Base-by-base conservation (phyloP, 2,797 vertebrate species). In the Sebastes kiyomatsui region DNA sequence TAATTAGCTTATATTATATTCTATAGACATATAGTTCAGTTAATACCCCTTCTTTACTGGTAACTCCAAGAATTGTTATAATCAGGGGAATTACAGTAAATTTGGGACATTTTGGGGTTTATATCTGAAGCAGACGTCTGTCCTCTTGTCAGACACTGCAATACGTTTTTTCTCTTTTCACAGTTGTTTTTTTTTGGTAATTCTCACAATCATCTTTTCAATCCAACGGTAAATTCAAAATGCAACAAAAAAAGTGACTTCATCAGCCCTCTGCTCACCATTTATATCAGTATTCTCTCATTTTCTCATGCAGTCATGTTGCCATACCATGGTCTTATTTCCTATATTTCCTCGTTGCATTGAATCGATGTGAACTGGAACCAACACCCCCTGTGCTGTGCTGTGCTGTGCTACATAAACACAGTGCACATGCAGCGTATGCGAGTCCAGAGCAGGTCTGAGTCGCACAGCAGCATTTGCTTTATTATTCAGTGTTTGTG, bases 381-480 rank as follows among this genome's bases (percentile, higher is more conserved):
- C n/a, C n/a, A 75, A 7, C 25, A 69, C 23, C 30, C 62, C n/a
- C 4, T 32, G 35, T n/a, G 46, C 22, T 49, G 18, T 20, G 46
- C 4, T 32, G 35, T n/a, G 46, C 22, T 52, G 14, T 58, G 23
- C 46, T 46, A 75, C 42, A 33, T 28, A 12, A 18, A 46, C 33
- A 30, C 67, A 46, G 0, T 25, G 62, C 18, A 59, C 38, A 33
- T 22, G 25, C 16, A 7, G 6, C 20, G 4, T 23, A 62, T 18
- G 42, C 42, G 35, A 22, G 65, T 58, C 28, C 27, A 58, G 28
- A 77, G 72, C 23, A 42, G 42, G 6, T 69, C 5, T 60, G 72
- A 82, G 80, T 75, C 78, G 60, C 1, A 4, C 23, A 42, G 72
- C 27, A 22, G 28, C 6, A 46, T 87, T 87, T 55, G 23, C 60